Evolutionary conservation across 2,888 invertebrate species (phyloP).

Genomic region (Heliconius aoede): DNA sequence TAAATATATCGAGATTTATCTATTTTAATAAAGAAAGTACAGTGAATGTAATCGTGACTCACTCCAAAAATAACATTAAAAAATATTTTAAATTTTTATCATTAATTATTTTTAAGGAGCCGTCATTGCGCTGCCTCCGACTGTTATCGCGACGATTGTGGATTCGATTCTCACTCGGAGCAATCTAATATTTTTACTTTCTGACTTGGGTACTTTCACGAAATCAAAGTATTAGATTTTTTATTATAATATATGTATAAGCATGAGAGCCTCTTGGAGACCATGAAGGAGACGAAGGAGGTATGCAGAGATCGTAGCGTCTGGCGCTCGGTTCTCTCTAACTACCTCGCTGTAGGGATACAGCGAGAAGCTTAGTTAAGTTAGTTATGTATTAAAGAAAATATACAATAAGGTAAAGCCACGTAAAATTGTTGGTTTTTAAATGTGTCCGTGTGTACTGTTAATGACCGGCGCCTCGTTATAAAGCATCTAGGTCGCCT

Average conservation of each 20-base stretch:
- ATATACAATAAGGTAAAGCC: background rate
- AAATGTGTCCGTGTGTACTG: slow-evolving; percentile 28
- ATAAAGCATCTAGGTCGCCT: slow-evolving; percentile 45
- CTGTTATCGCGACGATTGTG: background rate
- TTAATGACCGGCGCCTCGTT: slow-evolving; percentile 36
- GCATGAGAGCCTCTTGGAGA: too few species aligned
- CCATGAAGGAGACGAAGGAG: too few species aligned
- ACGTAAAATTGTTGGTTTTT: background rate
- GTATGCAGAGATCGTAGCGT: too few species aligned
- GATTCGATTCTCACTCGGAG: background rate
- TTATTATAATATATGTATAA: too few species aligned
- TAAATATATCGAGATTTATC: slow-evolving; percentile 21
- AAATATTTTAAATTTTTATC: background rate
- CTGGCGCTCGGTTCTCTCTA: too few species aligned
- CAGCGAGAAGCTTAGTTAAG: too few species aligned
- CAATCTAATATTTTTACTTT: background rate
- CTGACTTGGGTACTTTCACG: too few species aligned
- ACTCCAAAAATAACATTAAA: background rate
- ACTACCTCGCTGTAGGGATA: too few species aligned
- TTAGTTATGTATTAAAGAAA: too few species aligned
- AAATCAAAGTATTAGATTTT: too few species aligned
- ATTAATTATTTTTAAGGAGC: too few species aligned
- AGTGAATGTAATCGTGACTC: slow-evolving; percentile 1
- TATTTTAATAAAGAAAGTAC: slow-evolving; percentile 32
- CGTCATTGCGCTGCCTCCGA: too few species aligned